Percentiles rank a stretch among this genome's conserved stretches.
Conservation (phyloP, 2,888 invertebrate genomes). For the Quadroppia sp. region DNA sequence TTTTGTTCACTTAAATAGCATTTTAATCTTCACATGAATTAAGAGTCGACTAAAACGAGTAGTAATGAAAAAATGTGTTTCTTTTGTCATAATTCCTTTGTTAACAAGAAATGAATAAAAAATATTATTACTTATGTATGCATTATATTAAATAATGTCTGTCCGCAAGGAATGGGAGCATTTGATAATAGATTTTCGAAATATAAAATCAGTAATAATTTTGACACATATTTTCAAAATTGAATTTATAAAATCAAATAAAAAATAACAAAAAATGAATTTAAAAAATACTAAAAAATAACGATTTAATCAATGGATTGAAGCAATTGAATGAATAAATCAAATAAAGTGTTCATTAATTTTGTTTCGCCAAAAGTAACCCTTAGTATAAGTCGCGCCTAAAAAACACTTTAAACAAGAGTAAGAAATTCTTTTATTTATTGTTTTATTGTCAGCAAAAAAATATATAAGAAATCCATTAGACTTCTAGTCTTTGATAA, state of each 20-base stretch:
- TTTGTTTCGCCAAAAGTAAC: background rate
- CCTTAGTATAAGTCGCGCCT: background rate
- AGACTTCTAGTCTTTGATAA: background rate
- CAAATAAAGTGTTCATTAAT: conserved; percentile 20
- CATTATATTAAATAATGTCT: too few species aligned
- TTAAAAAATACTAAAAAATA: background rate
- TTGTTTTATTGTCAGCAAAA: background rate
- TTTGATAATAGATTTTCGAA: background rate
- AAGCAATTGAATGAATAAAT: conserved; percentile 8
- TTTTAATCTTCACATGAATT: too few species aligned
- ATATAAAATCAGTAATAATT: background rate
- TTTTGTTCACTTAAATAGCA: too few species aligned
- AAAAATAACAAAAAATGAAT: background rate
- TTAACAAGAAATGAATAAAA: too few species aligned
- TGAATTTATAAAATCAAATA: background rate
- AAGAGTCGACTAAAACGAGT: too few species aligned
- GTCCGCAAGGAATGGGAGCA: conserved; percentile 19
- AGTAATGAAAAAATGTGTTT: too few species aligned
- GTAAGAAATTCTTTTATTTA: background rate
- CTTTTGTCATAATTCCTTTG: too few species aligned
- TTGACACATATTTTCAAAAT: conserved; percentile 27
- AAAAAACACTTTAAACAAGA: background rate
- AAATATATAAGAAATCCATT: background rate
- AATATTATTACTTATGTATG: too few species aligned
- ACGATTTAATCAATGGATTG: conserved; percentile 8